These are phyloP conservation scores for Anoura caudifer DNA, from an alignment of 2,113 vertebrate genomes.

Conservation along the genomic window DNA sequence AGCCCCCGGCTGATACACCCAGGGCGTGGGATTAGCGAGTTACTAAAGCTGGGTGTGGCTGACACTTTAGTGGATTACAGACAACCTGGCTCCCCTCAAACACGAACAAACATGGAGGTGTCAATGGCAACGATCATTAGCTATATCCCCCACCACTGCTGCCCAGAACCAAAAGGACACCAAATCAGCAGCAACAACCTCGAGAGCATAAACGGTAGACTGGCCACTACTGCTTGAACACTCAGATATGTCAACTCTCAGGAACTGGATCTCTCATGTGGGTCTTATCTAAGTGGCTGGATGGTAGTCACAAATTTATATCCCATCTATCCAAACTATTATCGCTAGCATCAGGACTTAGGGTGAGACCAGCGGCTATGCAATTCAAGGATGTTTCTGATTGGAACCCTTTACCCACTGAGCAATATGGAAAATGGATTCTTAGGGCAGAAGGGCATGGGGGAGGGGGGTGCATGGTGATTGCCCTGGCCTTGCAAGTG, in stretches of 20 bases:
- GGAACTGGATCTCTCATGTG: conserved; percentile 15
- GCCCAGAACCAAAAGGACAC: conserved; percentile 76
- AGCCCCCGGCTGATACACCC: conserved; percentile 77
- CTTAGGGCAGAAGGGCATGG: background rate
- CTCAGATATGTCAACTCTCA: conserved; percentile 55
- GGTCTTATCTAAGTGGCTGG: background rate
- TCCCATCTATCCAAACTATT: background rate
- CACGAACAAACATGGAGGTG: conserved; percentile 81
- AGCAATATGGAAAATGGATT: background rate
- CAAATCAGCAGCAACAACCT: conserved; percentile 76
- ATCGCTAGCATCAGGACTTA: background rate
- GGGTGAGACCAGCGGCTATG: background rate
- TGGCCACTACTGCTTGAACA: conserved; percentile 56
- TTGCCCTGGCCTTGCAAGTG: background rate
- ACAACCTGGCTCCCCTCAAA: conserved; percentile 80
- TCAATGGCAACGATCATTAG: conserved; percentile 79
- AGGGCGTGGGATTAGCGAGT: conserved; percentile 82
- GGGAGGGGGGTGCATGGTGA: accelerated
- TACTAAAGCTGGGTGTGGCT: conserved; percentile 84
- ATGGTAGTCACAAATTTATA: conserved; percentile 33
- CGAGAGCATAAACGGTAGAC: conserved; percentile 31
- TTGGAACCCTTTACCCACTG: background rate
- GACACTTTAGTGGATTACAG: conserved; percentile 84
- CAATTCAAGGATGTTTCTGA: background rate
- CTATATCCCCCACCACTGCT: conserved; percentile 76